Base-by-base conservation (phyloP, 2,888 invertebrate genomes). In the Orthonychiurus folsomi region DNA sequence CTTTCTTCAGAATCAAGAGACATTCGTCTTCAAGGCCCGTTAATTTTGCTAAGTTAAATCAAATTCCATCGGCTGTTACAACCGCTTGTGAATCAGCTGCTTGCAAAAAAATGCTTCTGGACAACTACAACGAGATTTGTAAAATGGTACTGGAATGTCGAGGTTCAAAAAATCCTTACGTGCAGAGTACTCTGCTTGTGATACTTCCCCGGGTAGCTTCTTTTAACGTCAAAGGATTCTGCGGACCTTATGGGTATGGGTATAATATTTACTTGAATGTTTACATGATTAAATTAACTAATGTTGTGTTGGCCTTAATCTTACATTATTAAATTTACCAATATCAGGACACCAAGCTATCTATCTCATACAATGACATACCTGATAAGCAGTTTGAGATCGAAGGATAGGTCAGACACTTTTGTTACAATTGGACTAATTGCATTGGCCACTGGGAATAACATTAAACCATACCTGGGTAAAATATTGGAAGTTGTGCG, bases 141-240 rank as follows among this genome's bases (percentile, higher is more conserved):
- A 74, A 80, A 75, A 85, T 88, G 78, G 87, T 93, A 2, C 82
- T 95, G 78, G 84, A 85, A 50, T 90, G 93, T 74, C 83, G 88
- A 63, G 73, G 70, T 59, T 85, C 87, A 0, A 85, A 87, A 73
- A 88, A 86, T 59, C 80, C 83, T 3, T 86, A 89, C 76, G 89
- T 95, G 24, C 94, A 95, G 72, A 89, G 91, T 75, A 86, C 89
- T 0, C 78, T 99, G 18, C 82, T 96, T 63, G 85, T 86, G 50
- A 84, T 97, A 56, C 80, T 97, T 64, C 97, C 97, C 1, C 83
- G 95, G 69, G 79, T 96, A 59, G 95, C 94, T 3, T 93, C 95
- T n/a, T 94, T 96, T 74, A 87, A 93, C 76, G 57, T 57, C 23
- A 21, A 28, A 37, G 57, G 28, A 5, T 57, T 57, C 20, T 57